Evolutionary conservation across 2,888 invertebrate genomes (phyloP).

Genomic region (Phasia obesa): DNA sequence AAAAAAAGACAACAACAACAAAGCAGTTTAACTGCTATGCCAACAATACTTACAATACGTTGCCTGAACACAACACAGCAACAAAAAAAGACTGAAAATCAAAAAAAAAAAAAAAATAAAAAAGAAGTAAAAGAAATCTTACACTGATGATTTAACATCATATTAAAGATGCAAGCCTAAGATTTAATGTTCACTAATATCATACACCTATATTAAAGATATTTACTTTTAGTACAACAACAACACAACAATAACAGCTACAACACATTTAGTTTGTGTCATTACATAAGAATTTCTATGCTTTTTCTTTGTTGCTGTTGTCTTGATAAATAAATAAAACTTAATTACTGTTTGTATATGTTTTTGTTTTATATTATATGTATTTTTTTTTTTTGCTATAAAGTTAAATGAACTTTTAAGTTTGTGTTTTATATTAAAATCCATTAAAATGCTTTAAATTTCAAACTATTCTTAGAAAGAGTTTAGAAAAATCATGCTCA

Average conservation of each 20-base stretch:
- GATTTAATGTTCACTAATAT: slow-evolving; percentile 71
- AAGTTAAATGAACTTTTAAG: slow-evolving; percentile 58
- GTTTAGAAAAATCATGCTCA: slow-evolving; percentile 10
- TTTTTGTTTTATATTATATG: background rate
- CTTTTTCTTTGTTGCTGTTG: slow-evolving; percentile 36
- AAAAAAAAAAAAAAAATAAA: slow-evolving; percentile 23
- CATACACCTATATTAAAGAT: slow-evolving; percentile 68
- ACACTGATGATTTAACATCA: slow-evolving; percentile 70
- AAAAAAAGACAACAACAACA: slow-evolving; percentile 7
- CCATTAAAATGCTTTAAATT: slow-evolving; percentile 33
- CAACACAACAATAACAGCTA: slow-evolving; percentile 3
- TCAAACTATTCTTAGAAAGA: slow-evolving; percentile 28
- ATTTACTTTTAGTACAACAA: slow-evolving; percentile 58
- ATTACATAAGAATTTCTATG: slow-evolving; percentile 70
- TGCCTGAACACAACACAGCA: slow-evolving; percentile 34
- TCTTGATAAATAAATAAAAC: slow-evolving; percentile 68
- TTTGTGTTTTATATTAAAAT: slow-evolving; percentile 10
- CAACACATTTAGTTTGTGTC: slow-evolving; percentile 52
- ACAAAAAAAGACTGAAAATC: slow-evolving; percentile 3
- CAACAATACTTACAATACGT: slow-evolving; percentile 37
- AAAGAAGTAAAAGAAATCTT: slow-evolving; percentile 33
- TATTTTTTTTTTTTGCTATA: slow-evolving; percentile 11
- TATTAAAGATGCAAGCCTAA: slow-evolving; percentile 70
- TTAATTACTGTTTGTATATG: slow-evolving; percentile 63
- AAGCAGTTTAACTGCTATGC: slow-evolving; percentile 44